A percentile compares a stretch with the other conserved stretches of the same genome.
phyloP scores from a whole-genome alignment of 2,113 vertebrate species.

The Leptodactylus fuscus region DNA sequence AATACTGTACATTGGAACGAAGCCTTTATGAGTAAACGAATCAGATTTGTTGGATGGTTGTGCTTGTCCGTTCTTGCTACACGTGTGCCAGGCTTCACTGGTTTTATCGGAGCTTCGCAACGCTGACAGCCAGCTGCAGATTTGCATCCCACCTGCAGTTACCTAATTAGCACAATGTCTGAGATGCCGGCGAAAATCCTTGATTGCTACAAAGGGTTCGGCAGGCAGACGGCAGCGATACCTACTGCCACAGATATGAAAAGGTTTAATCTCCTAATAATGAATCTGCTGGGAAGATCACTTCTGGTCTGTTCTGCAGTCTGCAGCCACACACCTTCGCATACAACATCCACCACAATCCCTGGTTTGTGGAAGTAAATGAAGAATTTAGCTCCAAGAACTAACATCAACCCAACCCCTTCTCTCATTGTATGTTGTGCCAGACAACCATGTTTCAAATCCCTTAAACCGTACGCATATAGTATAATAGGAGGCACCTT shows the following conservation, averaged over 20 bases:
- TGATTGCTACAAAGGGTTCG: slow-evolving; percentile 25
- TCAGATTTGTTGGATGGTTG: not conserved
- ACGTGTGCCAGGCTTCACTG: slow-evolving; percentile 18
- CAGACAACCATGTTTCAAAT: too few species aligned
- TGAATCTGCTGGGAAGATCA: slow-evolving; percentile 38
- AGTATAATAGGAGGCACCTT: too few species aligned
- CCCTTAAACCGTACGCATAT: too few species aligned
- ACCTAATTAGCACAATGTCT: slow-evolving; percentile 52
- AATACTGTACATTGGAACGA: not conserved
- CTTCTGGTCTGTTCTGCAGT: slow-evolving; percentile 6
- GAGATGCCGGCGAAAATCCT: slow-evolving; percentile 34
- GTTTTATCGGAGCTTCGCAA: slow-evolving; percentile 1
- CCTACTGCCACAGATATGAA: slow-evolving; percentile 28
- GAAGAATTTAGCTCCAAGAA: not conserved
- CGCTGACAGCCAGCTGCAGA: slow-evolving; percentile 47
- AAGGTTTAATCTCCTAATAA: slow-evolving; percentile 41
- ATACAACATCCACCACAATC: not conserved
- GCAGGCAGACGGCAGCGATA: slow-evolving; percentile 14
- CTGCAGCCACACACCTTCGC: slow-evolving; percentile 21
- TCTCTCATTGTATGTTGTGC: too few species aligned
- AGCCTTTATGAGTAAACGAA: not conserved
- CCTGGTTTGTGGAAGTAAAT: not conserved
- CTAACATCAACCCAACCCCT: not conserved
- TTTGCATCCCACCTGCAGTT: slow-evolving; percentile 54
- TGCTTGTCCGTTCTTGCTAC: not conserved